Evolutionary conservation across 1,140 invertebrate species (phyloP), one percentile per base, ranked within the genome.

Genomic region (Pemphigus obesinymphae): DNA sequence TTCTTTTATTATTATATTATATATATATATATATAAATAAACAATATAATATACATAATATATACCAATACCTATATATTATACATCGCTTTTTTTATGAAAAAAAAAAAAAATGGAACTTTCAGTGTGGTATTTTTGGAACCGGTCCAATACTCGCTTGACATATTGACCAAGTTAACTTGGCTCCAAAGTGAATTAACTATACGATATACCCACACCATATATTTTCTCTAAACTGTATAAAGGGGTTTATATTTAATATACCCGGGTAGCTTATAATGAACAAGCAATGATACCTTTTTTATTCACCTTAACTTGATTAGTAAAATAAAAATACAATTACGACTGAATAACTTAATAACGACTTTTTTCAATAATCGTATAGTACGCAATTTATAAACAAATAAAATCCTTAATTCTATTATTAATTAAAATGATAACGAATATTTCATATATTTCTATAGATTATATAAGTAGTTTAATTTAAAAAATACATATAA

Each of bases 111-210:
- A 58, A 43, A 43, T 61, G 15, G 50, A 61, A 61, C 53, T 58
- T 80, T 61, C 23, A 61, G 10, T 80, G 55, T 40, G 37, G 55
- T 80, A 26, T 61, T 40, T 61, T 31, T 80, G 76, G 76, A 63
- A 80, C 76, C 76, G 34, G 76, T 80, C 76, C 76, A 80, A 80
- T 3, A 43, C 37, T 45, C 23, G 3, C 1, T 55, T 61, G 55
- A 80, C 76, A 80, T 61, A 80, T 80, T 80, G 76, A 80, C 76
- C 76, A 80, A 78, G 75, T 58, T 78, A n/a, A 61, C 53, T 80
- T 80, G 53, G 55, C 53, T 80, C 53, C 34, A 61, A 80, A 58
- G n/a, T 61, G 76, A 80, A 80, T 80, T 61, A 63, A 80, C 48
- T 80, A 61, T 61, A 31, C 31, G 13, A n/a, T 31, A 4, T 40